Base-by-base conservation (phyloP, 2,113 vertebrate species). In the Anser cygnoides region DNA sequence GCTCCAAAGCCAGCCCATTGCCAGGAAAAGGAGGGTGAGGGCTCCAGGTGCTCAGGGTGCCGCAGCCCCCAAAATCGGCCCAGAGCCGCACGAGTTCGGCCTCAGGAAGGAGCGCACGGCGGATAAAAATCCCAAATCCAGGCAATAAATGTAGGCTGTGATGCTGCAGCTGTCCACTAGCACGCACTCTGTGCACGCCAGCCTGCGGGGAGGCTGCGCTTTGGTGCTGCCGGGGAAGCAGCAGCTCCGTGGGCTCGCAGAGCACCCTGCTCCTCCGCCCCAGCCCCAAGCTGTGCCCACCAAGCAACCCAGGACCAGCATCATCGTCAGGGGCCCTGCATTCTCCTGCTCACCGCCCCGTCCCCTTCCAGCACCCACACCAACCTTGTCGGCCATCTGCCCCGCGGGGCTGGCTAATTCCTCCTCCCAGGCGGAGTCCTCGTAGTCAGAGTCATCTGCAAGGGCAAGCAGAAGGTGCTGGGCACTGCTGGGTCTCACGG, bases 401-500 rank as follows among this genome's bases (percentile, higher is more conserved):
- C 6, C 54, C 1, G 2, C 2, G 0, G 81, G 10, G 39, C n/a
- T n/a, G 13, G 73, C 43, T 89, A 95, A 22, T 49, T 89, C 93
- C 73, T 91, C 85, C 43, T 84, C 81, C 82, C 59, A 91, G 54
- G 63, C 26, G 1, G 43, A 41, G 77, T 95, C 95, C 63, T 95
- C 93, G 3, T 92, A 96, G 91, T 96, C 95, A 2, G 93, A 95
- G 49, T 93, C 95, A 93, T 96, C 94, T 94, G 92, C 35, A 41
- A 95, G 83, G 85, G 84, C 9, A 28, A 31, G 84, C n/a, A 52
- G 87, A 88, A 92, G 81, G 77, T 13, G 26, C 8, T 49, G 49
- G 54, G 29, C 35, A 73, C 26, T 41, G 8, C 44, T 44, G 21
- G 44, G 26, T 44, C 31, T 49, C 46, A 21, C 46, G 46, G 46